A percentile compares a stretch with the other conserved stretches of the same genome.
Evolutionary conservation across 2,797 vertebrate genomes (phyloP).

Genomic region (Anguilla marmorata): DNA sequence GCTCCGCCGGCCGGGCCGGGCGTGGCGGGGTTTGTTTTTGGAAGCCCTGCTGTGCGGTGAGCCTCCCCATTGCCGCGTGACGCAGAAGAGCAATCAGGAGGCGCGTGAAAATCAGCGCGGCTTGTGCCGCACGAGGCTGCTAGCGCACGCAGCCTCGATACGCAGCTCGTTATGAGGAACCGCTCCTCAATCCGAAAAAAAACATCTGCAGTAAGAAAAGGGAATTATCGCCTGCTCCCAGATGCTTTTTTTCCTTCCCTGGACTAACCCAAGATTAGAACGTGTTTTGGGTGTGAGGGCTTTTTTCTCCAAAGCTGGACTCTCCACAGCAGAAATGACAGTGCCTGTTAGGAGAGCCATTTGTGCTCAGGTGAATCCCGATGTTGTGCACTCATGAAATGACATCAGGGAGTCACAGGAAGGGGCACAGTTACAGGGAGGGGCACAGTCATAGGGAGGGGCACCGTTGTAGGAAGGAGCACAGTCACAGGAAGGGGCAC

Average conservation of each 20-base stretch:
- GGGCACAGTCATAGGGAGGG: neutral
- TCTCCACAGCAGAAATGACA: neutral
- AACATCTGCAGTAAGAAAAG: neutral
- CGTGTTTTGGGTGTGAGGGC: neutral
- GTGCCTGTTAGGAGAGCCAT: neutral
- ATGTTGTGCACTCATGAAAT: slow-evolving; percentile 1
- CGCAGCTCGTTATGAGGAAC: neutral
- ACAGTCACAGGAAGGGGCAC: neutral
- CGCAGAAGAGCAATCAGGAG: neutral
- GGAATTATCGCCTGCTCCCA: neutral
- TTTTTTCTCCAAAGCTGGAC: neutral
- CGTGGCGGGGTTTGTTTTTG: neutral
- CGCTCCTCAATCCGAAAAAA: neutral
- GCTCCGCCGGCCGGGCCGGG: neutral
- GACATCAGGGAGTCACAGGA: neutral
- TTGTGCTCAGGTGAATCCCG: neutral
- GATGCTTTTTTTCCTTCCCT: neutral
- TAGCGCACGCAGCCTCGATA: no score
- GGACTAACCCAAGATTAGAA: neutral
- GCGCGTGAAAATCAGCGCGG: no score
- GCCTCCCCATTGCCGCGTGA: neutral
- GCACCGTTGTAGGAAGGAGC: neutral
- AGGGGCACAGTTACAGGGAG: neutral
- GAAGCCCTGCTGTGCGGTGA: neutral
- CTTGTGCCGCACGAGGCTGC: neutral